These are phyloP conservation scores for Molossus molossus DNA, from an alignment of 2,797 vertebrate genomes.

Conservation along the genomic window DNA sequence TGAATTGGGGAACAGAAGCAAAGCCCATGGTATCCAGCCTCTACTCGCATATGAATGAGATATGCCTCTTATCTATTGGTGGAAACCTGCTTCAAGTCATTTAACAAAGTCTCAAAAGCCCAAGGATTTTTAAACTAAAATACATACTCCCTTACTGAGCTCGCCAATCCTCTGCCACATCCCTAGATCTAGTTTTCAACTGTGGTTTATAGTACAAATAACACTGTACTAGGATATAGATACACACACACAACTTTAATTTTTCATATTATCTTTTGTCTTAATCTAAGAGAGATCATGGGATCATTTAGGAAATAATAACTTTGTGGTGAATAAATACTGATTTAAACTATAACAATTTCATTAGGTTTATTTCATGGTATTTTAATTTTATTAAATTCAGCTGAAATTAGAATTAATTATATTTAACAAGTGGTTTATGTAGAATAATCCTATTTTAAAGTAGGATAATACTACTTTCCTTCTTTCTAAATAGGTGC, in stretches of 20 bases:
- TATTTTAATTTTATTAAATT: conserved; percentile 37
- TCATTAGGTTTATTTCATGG: conserved; percentile 27
- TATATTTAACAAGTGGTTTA: conserved; percentile 33
- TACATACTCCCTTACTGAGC: not conserved
- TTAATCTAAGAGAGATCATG: not conserved
- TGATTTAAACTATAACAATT: conserved; percentile 14
- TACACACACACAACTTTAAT: not conserved
- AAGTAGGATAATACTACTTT: conserved; percentile 29
- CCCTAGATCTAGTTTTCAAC: conserved; percentile 3
- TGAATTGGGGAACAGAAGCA: conserved; percentile 17
- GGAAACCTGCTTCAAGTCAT: not conserved
- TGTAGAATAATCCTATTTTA: conserved; percentile 19
- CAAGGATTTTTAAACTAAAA: conserved; percentile 42
- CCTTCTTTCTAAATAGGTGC: conserved; percentile 31
- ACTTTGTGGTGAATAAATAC: not conserved
- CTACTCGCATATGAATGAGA: not conserved
- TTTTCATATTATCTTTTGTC: conserved; percentile 43
- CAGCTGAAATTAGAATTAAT: conserved; percentile 41
- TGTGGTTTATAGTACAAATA: conserved; percentile 17
- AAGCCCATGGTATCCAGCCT: not conserved
- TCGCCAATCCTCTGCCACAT: not conserved
- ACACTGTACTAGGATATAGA: not conserved
- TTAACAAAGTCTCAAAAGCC: conserved; percentile 15
- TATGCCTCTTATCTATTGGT: not conserved
- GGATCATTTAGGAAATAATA: conserved; percentile 42